Evolutionary conservation across 1,140 invertebrate genomes (phyloP), one percentile per base, ranked within the genome.

Genomic region (Drosophila navojoa): DNA sequence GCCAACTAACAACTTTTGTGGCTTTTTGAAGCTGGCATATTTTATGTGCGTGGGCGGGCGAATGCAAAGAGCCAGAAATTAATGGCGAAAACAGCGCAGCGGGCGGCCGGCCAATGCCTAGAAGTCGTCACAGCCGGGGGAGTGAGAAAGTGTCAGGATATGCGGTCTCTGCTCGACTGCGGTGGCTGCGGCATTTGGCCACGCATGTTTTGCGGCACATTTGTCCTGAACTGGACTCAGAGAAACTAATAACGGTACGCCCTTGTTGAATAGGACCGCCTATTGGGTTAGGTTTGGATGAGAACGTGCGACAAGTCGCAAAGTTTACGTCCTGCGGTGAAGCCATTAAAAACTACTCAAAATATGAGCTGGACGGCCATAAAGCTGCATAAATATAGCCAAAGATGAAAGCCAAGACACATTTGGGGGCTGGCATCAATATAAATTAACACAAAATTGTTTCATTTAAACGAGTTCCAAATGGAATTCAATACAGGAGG

Each of bases 331-430:
- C 55, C 57, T 72, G 73, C 15, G 69, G 73, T 44, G 71, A 81
- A 60, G 47, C 72, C 84, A 89, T 89, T 89, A 89, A 84, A 84
- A 89, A 89, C 80, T 84, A 89, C 85, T 89, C 84, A 84, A 89
- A 89, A 72, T 80, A 80, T 84, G 68, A 77, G 84, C 84, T 60
- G 79, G 84, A 71, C 50, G 57, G 42, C 44, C 54, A 55, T 76
- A 76, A 75, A 63, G 44, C 54, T 71, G 72, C 66, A 69, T 44
- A 50, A 38, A 40, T 55, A 79, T 38, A 60, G 60, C 60, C 58
- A 60, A 81, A 54, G 53, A 44, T 59, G 50, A 25, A 44, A 38
- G 49, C 40, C 32, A 19, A 22, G 49, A 40, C 13, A 45, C 27
- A 13, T 59, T 63, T 55, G 22, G 27, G 60, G 42, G 44, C 52